Percentiles rank a stretch among this genome's conserved stretches.
These are phyloP conservation scores for Tauraco hartlaubi DNA, from an alignment of 2,797 vertebrate species.

Conservation along the genomic window DNA sequence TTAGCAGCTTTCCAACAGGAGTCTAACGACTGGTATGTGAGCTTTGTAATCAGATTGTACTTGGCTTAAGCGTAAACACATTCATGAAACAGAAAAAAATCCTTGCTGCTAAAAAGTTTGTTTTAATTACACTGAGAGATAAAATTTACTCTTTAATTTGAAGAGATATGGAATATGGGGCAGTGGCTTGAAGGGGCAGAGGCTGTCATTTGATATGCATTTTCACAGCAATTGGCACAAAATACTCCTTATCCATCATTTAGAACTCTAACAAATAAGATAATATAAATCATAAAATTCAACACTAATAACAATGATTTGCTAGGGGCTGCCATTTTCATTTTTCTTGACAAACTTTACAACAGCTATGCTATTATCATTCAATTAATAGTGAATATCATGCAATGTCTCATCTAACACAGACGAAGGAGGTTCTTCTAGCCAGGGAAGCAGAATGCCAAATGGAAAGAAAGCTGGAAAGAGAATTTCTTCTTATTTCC, in stretches of 20 bases:
- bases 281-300: conserved; percentile 40
- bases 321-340: neutral
- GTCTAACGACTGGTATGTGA: neutral
- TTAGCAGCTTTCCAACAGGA: conserved; percentile 3
- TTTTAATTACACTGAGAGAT: neutral
- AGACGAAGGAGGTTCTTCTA: conserved; percentile 48
- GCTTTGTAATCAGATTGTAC: neutral
- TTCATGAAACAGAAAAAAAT: neutral
- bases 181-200: neutral
- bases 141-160: neutral
- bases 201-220: neutral
- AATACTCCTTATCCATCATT: neutral
- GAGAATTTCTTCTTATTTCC: conserved; percentile 66
- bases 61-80: neutral
- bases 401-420: conserved; percentile 46
- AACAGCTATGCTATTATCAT: conserved; percentile 15
- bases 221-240: conserved; percentile 8
- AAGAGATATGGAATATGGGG: neutral
- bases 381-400: conserved; percentile 16
- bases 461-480: conserved; percentile 50
- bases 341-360: conserved; percentile 34
- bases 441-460: conserved; percentile 46
- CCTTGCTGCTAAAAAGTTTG: neutral
- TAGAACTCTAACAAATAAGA: conserved; percentile 16
- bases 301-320: neutral